Evolutionary conservation across 1,140 invertebrate genomes (phyloP).

Genomic region (Brachionus rubens): DNA sequence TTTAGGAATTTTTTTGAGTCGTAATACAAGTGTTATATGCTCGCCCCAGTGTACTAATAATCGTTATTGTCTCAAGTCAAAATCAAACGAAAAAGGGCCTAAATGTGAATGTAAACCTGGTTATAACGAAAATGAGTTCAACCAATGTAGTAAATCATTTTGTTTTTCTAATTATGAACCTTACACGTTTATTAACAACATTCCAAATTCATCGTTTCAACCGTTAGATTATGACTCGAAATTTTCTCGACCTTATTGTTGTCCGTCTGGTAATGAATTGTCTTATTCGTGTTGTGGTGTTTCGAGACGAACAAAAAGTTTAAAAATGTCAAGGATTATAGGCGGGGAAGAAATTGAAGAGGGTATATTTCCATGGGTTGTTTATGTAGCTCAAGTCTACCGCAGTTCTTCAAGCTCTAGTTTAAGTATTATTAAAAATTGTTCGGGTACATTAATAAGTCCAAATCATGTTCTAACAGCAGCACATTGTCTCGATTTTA

Average conservation of each 20-base stretch:
- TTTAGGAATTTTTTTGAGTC: background rate
- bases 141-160: background rate
- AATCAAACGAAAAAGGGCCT: background rate
- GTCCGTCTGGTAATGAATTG: background rate
- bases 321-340: background rate
- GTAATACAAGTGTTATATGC: background rate
- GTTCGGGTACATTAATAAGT: slow-evolving; percentile 80
- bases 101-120: slow-evolving; percentile 11
- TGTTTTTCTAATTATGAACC: slow-evolving; percentile 1
- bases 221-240: background rate
- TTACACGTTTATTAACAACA: background rate
- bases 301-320: background rate
- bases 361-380: slow-evolving; percentile 18
- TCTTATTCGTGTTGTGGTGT: slow-evolving; percentile 10
- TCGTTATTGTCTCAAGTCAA: background rate
- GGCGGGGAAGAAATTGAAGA: slow-evolving; percentile 7
- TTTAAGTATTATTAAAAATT: slow-evolving; percentile 54
- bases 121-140: background rate
- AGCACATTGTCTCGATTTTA: slow-evolving; percentile 70
- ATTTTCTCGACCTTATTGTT: slow-evolving; percentile 1
- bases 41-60: background rate
- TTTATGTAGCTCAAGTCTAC: background rate
- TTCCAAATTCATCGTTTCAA: background rate
- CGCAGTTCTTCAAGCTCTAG: background rate
- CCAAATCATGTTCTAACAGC: slow-evolving; percentile 78